Evolutionary conservation across 1,140 invertebrate genomes (phyloP).

Genomic region (Orussus abietinus): DNA sequence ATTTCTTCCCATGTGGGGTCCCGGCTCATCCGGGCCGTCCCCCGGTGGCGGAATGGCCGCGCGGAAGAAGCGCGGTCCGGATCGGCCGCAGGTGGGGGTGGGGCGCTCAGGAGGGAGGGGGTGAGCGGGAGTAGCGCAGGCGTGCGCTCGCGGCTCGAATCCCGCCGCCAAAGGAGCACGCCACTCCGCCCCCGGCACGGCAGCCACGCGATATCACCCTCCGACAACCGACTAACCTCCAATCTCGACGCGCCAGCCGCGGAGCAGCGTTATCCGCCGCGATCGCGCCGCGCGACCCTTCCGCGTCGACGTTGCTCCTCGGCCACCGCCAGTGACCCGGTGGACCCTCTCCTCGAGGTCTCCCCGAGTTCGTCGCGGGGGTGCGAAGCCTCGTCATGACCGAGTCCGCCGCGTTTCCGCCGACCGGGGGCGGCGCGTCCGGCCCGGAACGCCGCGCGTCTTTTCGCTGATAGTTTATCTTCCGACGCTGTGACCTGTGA

Average conservation of each 20-base stretch:
- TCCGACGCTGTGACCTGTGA: no score
- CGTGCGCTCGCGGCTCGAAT: constrained; percentile 45
- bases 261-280: constrained; percentile 6
- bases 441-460: no score
- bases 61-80: constrained; percentile 14
- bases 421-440: no score
- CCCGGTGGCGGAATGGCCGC: constrained; percentile 17
- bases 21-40: not conserved
- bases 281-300: not conserved
- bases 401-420: no score
- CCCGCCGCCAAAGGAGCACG: constrained; percentile 47
- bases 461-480: no score
- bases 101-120: constrained; percentile 20
- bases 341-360: no score
- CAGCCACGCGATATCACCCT: constrained; percentile 40
- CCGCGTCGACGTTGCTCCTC: no score
- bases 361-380: no score
- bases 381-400: no score
- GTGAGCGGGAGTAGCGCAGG: constrained; percentile 35
- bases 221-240: constrained; percentile 1
- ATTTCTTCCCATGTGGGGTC: not conserved
- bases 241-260: constrained; percentile 13
- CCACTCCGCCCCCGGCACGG: constrained; percentile 49
- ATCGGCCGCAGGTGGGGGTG: not conserved
- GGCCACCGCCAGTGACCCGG: not conserved